A percentile compares a stretch with the other conserved stretches of the same genome.
These are phyloP conservation scores for Dexiosoma caninum DNA, from an alignment of 2,888 invertebrate genomes.

Conservation along the genomic window DNA sequence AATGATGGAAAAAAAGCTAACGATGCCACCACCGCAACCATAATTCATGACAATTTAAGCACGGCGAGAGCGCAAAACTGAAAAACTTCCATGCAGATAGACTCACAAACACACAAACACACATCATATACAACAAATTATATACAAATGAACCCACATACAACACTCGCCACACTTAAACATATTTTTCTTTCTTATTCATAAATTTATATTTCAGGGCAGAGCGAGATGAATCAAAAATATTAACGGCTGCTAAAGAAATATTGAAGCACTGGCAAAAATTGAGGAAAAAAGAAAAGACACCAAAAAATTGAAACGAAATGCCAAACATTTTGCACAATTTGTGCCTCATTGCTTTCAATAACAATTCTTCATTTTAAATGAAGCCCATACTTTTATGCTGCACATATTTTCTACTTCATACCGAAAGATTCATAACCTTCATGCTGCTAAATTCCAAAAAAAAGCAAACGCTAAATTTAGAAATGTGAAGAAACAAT, in stretches of 20 bases:
- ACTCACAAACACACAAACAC: neutral
- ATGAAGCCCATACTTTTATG: constrained; percentile 55
- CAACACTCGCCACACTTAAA: constrained; percentile 21
- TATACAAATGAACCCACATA: constrained; percentile 24
- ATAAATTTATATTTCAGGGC: neutral
- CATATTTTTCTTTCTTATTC: neutral
- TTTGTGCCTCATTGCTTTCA: constrained; percentile 75
- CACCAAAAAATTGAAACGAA: constrained; percentile 20
- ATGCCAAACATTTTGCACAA: constrained; percentile 74
- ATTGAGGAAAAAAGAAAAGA: no score
- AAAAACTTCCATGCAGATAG: neutral
- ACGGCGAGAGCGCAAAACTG: constrained; percentile 13
- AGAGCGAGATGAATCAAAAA: constrained; percentile 28
- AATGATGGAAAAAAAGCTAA: constrained; percentile 65
- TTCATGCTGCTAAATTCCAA: constrained; percentile 28
- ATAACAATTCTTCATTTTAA: constrained; percentile 75
- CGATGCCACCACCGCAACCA: constrained; percentile 70
- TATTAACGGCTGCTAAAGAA: constrained; percentile 18
- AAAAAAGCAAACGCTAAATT: constrained; percentile 1
- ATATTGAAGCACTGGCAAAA: neutral
- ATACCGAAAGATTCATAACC: constrained; percentile 54
- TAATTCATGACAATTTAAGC: constrained; percentile 70
- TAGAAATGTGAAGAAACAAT: constrained; percentile 16
- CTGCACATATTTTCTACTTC: constrained; percentile 42
- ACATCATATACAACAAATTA: constrained; percentile 42